Percentiles rank a stretch among this genome's conserved stretches.
Evolutionary conservation across 37 sponge, comb jelly and placozoan species (phyloP).

Genomic region (Sycon ciliatum): DNA sequence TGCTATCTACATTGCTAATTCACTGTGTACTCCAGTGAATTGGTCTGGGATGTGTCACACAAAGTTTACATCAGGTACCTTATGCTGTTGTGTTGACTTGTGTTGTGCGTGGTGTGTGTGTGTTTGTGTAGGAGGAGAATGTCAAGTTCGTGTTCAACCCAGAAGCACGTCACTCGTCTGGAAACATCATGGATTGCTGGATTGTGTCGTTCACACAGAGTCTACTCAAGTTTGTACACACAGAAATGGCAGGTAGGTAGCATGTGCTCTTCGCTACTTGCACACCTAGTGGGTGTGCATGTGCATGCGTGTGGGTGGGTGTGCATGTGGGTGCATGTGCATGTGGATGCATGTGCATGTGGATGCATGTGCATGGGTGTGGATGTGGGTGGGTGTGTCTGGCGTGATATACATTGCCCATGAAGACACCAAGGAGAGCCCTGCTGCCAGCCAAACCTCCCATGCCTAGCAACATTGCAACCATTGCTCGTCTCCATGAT

Average conservation of each 20-base stretch:
- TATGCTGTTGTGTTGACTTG: too few relatives aligned
- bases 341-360: neutral
- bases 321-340: too few relatives aligned
- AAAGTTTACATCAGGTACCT: too few relatives aligned
- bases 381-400: neutral
- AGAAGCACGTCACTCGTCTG: constrained; percentile 25
- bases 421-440: neutral
- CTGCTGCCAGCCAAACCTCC: too few relatives aligned
- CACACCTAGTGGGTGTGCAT: too few relatives aligned
- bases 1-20: neutral
- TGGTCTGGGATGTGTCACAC: too few relatives aligned
- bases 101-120: neutral
- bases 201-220: constrained; percentile 82
- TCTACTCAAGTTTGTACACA: constrained; percentile 68
- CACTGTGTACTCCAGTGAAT: neutral
- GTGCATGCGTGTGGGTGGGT: too few relatives aligned
- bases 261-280: neutral
- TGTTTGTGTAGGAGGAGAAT: constrained; percentile 41
- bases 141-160: constrained; percentile 49
- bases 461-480: too few relatives aligned
- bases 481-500: too few relatives aligned
- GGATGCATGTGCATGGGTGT: neutral
- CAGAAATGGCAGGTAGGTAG: constrained; percentile 73
- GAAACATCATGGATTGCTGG: constrained; percentile 89
- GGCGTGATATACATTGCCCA: neutral